Base-by-base conservation (phyloP, 2,888 invertebrate genomes). In the Tryphoninae sp. region DNA sequence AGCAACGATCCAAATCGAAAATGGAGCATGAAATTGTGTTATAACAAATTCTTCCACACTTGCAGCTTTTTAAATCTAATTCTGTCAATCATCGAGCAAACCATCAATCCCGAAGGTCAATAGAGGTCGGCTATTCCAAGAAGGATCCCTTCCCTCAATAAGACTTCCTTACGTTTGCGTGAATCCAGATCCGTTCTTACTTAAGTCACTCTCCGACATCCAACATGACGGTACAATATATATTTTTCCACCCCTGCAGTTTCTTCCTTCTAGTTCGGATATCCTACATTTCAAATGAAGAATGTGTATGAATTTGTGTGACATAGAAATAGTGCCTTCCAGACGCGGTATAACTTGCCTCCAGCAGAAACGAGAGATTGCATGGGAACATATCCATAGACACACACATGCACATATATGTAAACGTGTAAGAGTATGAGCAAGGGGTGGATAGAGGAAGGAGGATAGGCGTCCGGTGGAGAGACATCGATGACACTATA, bases 401-500 rank as follows among this genome's bases (percentile, higher is more conserved):
- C 59, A 61, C 33, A 6, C 33, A 33, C 33, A 33, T 33, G 6
- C 6, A 33, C 42, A n/a, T n/a, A 71, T 71, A 45, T 53, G 40
- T 33, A 22, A n/a, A 26, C n/a, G 9, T n/a, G 16, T 22, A 4
- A 9, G 65, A 81, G 72, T 79, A 65, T 64, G 84, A 61, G 81
- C 71, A 83, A 84, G 84, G 80, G 79, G 81, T 74, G 81, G 76
- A 84, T 80, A 83, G 78, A 83, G 83, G 84, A 86, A 86, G 78
- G 55, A 62, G 88, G 86, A 89, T 88, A 84, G 87, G 86, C 89
- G 88, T 87, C 87, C 88, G 84, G 86, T 88, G 86, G 87, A 91
- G 90, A 90, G 89, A 91, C 91, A 90, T 91, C 91, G 91, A 91
- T 91, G 91, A 91, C 90, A 90, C 91, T 91, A 91, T 91, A 91